Evolutionary conservation across 1,140 invertebrate genomes (phyloP).

Genomic region (Potamilus streckersoni): DNA sequence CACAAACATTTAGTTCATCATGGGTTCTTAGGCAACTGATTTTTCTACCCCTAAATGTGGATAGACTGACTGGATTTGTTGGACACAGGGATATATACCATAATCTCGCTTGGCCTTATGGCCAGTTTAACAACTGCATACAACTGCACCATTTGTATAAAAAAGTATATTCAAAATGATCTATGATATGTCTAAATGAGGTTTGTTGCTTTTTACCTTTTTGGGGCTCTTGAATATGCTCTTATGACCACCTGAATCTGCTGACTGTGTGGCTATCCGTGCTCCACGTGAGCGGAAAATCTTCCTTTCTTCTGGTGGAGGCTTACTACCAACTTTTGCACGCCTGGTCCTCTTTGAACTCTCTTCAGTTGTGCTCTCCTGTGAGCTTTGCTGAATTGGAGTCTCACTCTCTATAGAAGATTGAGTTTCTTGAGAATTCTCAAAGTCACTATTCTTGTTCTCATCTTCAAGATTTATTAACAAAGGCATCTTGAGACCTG

Average conservation of each 20-base stretch:
- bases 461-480: background rate
- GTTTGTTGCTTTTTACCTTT: conserved; percentile 32
- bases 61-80: too few relatives aligned
- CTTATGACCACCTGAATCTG: conserved; percentile 15
- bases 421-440: conserved; percentile 15
- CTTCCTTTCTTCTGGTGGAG: conserved; percentile 29
- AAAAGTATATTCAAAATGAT: too few relatives aligned
- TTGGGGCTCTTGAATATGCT: conserved; percentile 54
- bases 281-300: conserved; percentile 27
- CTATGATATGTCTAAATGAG: too few relatives aligned
- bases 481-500: background rate
- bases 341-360: background rate
- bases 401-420: conserved; percentile 9
- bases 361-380: conserved; percentile 7
- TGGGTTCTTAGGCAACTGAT: too few relatives aligned
- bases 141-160: too few relatives aligned
- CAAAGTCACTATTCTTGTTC: conserved; percentile 17
- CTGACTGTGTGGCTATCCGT: background rate
- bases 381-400: conserved; percentile 6
- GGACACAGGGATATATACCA: too few relatives aligned
- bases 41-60: too few relatives aligned
- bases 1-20: too few relatives aligned
- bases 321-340: conserved; percentile 2
- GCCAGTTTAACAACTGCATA: too few relatives aligned
- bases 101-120: too few relatives aligned